Evolutionary conservation across 1,140 invertebrate genomes (phyloP), one percentile per base, ranked within the genome.

Genomic region (Hesperophylax magnus): DNA sequence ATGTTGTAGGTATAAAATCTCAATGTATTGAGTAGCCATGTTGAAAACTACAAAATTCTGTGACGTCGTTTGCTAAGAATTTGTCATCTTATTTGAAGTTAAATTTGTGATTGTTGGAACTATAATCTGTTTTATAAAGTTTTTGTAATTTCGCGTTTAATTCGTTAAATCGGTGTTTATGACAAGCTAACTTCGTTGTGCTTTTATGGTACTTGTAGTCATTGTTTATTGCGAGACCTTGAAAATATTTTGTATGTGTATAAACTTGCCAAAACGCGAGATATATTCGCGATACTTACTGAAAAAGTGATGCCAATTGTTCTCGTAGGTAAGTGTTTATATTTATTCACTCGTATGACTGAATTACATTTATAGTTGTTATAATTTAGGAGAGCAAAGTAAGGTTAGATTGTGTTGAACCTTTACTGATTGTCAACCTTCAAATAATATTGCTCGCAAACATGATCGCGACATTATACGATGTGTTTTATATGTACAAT

Each of bases 191-290:
- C 56, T 78, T 78, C 47, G 61, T 22, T 54, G 22, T 76, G 72
- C 53, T 79, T 79, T 58, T 72, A 58, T 79, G 60, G 71, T 65
- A 53, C 75, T 67, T 65, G 34, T 53, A 65, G 53, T 76, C 69
- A 80, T 80, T 80, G 78, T 80, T 80, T 80, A 80, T 76, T 80
- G 60, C 78, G 78, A 76, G 78, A 80, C 78, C 78, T 80, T 80
- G 78, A 80, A 80, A 80, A 80, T 80, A 80, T 80, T 80, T 80
- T 65, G 69, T 52, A 24, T 56, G 54, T 76, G 17, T 27, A 76
- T 75, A 65, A 60, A 63, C n/a, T 75, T 65, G 58, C 69, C 27
- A 60, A 76, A 80, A n/a, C 56, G 54, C 60, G 34, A 24, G 31
- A 76, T 56, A 76, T 34, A 58, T 60, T 58, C 72, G 14, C 31